Evolutionary conservation across 2,888 invertebrate genomes (phyloP), one percentile per base, ranked within the genome.

Genomic region (Drosophila prostipennis): DNA sequence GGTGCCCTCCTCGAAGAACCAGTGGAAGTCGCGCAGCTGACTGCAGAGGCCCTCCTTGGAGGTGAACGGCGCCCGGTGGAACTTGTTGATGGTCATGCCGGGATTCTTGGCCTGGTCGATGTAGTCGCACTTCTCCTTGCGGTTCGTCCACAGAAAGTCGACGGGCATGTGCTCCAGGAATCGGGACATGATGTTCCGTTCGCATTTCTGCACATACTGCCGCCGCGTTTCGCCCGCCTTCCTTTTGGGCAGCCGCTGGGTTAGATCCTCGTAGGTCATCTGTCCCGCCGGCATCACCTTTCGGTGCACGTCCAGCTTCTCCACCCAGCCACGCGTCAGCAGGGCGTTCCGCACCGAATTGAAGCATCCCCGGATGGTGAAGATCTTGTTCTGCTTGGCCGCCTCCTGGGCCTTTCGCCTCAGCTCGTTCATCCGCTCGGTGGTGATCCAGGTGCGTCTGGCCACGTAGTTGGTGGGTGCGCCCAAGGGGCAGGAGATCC

Each of bases 141-240:
- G 95, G 60, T 96, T 95, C 49, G 97, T 97, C 98, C 98, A 98
- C 37, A 98, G 94, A 82, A 98, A 96, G 87, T 98, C 96, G 1
- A 97, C 96, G 0, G 95, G 94, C 80, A 95, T 94, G 84, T 96
- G 95, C 80, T 95, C 95, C 87, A 97, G 93, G 91, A 97, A 95
- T 79, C 96, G 94, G 4, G 95, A 96, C 88, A 96, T 93, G 54
- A 95, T 94, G 90, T 94, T 94, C 70, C 94, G 93, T 89, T 96
- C 96, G 54, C 95, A 94, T 92, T 94, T 95, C 3, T 93, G 92
- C 8, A 94, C 91, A 77, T 94, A 93, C 72, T 94, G 94, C 81
- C 91, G 92, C 87, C 91, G 92, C 85, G 80, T 93, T 67, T 92
- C 92, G 13, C 91, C 92, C 0, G 90, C 89, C 51, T 90, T 89